A percentile compares a stretch with the other conserved stretches of the same genome.
Evolutionary conservation across 1,140 invertebrate genomes (phyloP).

Genomic region (Scaptomyza montana): DNA sequence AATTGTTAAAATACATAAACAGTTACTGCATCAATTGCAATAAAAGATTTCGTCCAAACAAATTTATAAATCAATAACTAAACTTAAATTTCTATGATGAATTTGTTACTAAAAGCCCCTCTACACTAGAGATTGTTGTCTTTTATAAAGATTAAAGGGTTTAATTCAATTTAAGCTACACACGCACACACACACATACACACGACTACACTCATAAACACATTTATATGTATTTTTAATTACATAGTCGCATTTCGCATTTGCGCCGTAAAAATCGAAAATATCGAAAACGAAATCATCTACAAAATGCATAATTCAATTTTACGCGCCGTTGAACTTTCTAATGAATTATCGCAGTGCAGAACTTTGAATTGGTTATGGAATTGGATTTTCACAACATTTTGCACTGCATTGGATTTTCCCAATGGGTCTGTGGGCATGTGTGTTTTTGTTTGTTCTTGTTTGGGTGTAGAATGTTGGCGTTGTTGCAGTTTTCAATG

Average conservation of each 20-base stretch:
- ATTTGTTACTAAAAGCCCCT: background rate
- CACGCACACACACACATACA: background rate
- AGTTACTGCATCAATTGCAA: too few species aligned
- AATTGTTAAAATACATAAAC: too few species aligned
- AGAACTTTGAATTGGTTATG: conserved; percentile 50
- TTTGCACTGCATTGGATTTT: conserved; percentile 52
- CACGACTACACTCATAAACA: too few species aligned
- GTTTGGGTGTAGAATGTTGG: conserved; percentile 20
- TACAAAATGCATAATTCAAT: conserved; percentile 66
- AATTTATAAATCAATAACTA: background rate
- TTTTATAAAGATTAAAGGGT: background rate
- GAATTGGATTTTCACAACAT: conserved; percentile 65
- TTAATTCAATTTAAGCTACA: background rate
- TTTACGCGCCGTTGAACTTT: conserved; percentile 71
- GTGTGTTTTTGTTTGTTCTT: too few species aligned
- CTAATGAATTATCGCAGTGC: conserved; percentile 70
- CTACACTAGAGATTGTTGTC: conserved; percentile 15
- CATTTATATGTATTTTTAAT: conserved; percentile 30
- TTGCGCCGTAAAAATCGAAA: conserved; percentile 22
- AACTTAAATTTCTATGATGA: background rate
- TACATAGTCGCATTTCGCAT: conserved; percentile 18
- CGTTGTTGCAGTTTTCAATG: conserved; percentile 25
- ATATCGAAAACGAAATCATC: conserved; percentile 47
- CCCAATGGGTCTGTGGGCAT: conserved; percentile 34
- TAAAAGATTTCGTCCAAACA: background rate